phyloP scores from a whole-genome alignment of 2,113 vertebrate genomes.

The Phocoena phocoena region DNA sequence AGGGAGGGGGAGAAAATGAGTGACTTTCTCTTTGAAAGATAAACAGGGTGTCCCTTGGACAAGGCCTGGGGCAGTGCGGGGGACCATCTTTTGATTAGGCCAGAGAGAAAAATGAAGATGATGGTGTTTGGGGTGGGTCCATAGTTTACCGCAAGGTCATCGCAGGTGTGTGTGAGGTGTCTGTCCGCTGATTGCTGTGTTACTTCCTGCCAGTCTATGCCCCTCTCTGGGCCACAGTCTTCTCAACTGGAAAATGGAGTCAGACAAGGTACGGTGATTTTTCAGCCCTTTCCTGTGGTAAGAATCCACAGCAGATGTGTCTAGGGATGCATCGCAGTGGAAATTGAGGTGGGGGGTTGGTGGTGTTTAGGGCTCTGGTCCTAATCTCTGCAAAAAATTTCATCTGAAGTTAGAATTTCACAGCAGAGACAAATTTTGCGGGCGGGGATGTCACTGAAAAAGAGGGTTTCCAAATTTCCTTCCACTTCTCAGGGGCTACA shows the following conservation, averaged over 20 bases:
- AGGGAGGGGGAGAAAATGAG: neutral
- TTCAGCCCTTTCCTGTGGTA: neutral
- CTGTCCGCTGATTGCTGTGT: neutral
- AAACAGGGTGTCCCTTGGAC: neutral
- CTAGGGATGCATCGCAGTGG: accelerated
- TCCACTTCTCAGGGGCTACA: neutral
- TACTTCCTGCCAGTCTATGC: neutral
- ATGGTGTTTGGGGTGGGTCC: neutral
- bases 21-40: neutral
- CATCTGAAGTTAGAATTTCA: conserved; percentile 19
- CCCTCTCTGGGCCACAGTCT: neutral
- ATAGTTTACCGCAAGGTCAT: neutral
- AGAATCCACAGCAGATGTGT: neutral
- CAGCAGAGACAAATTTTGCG: neutral
- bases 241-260: neutral
- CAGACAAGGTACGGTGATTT: neutral
- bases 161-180: neutral
- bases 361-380: neutral
- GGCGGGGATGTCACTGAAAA: neutral
- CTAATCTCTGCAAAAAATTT: neutral
- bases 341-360: neutral
- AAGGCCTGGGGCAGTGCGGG: neutral
- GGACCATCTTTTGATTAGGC: neutral
- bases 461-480: neutral
- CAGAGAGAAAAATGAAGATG: neutral